Percentiles rank a stretch among this genome's conserved stretches.
Conservation (phyloP, 2,888 invertebrate species). For the Siphonodentalium dalli region DNA sequence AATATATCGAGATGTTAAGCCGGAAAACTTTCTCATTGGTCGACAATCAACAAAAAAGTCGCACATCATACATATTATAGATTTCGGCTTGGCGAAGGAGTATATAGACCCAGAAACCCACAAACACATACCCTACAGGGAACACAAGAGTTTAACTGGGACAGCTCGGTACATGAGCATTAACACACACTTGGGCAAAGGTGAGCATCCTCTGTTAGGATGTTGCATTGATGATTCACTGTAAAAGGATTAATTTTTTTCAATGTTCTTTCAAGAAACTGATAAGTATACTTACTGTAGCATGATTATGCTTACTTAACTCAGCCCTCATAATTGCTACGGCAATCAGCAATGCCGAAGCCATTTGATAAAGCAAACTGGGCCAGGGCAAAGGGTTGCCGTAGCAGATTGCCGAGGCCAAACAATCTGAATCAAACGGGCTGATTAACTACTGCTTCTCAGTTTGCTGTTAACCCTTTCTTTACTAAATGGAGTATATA, state of each 20-base stretch:
- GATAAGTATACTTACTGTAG: too few relatives aligned
- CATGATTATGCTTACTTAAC: too few relatives aligned
- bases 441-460: too few relatives aligned
- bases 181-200: slow-evolving; percentile 99
- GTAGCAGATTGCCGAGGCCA: too few relatives aligned
- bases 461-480: too few relatives aligned
- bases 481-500: too few relatives aligned
- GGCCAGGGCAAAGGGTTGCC: too few relatives aligned
- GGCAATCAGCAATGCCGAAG: too few relatives aligned
- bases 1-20: slow-evolving; percentile 99
- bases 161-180: slow-evolving; percentile 99
- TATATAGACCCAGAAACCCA: slow-evolving; percentile 97
- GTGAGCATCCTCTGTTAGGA: slow-evolving; percentile 66
- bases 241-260: neutral
- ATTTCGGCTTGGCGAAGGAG: slow-evolving; percentile 99
- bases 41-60: slow-evolving; percentile 96
- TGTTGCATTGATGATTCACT: neutral
- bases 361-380: too few relatives aligned
- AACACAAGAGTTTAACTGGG: slow-evolving; percentile 99
- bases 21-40: slow-evolving; percentile 99
- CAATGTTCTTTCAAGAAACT: too few relatives aligned
- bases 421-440: too few relatives aligned
- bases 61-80: slow-evolving; percentile 99
- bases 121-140: slow-evolving; percentile 99
- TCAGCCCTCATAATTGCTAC: too few relatives aligned